Percentiles rank a stretch among this genome's conserved stretches.
Evolutionary conservation across 2,113 vertebrate genomes (phyloP).

Genomic region (Hypocryptadius cinnamomeus): DNA sequence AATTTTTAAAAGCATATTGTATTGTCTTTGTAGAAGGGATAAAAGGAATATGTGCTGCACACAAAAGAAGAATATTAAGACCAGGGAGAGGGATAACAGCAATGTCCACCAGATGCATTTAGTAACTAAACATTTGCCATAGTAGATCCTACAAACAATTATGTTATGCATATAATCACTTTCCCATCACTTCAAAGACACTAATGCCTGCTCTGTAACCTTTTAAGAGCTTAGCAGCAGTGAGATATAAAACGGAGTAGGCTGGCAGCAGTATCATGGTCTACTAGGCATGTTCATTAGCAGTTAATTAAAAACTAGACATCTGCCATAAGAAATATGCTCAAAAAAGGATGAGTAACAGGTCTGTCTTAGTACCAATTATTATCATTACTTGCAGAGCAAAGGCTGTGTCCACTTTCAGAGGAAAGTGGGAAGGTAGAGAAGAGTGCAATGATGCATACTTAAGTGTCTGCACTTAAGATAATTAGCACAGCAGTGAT

Average conservation of each 20-base stretch:
- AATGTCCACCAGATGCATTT: neutral
- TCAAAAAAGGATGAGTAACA: constrained; percentile 62
- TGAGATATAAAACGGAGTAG: constrained; percentile 51
- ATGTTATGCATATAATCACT: constrained; percentile 48
- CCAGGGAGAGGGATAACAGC: neutral
- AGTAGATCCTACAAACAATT: constrained; percentile 53
- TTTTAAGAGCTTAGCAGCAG: constrained; percentile 57
- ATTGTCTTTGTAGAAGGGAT: neutral
- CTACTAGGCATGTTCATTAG: constrained; percentile 70
- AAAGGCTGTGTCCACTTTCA: constrained; percentile 56
- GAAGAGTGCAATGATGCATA: constrained; percentile 35
- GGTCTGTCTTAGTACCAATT: constrained; percentile 65
- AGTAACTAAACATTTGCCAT: constrained; percentile 35
- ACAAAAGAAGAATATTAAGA: neutral
- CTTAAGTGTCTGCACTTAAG: neutral
- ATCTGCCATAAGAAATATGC: constrained; percentile 69
- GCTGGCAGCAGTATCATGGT: constrained; percentile 48
- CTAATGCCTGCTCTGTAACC: constrained; percentile 65
- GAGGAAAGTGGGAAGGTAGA: neutral
- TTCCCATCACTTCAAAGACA: constrained; percentile 63
- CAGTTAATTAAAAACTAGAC: constrained; percentile 75
- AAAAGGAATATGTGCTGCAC: neutral
- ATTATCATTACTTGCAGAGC: constrained; percentile 56
- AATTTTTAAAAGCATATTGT: neutral
- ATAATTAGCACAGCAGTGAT: constrained; percentile 60